Evolutionary conservation across 1,140 invertebrate genomes (phyloP).

Genomic region (Micrasema minimum): DNA sequence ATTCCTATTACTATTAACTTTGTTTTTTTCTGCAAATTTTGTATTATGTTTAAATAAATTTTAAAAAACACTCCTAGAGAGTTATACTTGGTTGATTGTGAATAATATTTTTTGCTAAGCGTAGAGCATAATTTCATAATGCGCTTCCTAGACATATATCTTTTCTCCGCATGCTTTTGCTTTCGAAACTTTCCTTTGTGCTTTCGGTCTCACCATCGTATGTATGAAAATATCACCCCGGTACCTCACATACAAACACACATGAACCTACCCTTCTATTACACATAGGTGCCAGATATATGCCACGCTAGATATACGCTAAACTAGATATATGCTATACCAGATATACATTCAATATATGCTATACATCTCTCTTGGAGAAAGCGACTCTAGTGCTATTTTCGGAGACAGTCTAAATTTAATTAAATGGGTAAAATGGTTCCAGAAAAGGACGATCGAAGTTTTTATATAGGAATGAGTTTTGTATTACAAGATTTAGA

Average conservation of each 20-base stretch:
- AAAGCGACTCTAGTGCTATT: constrained; percentile 21
- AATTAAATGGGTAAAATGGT: constrained; percentile 25
- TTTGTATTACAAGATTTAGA: no score
- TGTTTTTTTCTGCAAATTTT: no score
- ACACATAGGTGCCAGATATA: no score
- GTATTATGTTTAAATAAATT: no score
- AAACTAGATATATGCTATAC: no score
- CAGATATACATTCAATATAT: no score
- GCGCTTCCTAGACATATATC: constrained; percentile 42
- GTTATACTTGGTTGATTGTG: no score
- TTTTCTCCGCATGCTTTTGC: constrained; percentile 54
- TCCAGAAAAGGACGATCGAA: constrained; percentile 4
- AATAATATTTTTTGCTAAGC: no score
- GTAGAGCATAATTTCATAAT: constrained; percentile 16
- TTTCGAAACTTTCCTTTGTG: constrained; percentile 54
- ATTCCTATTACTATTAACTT: no score
- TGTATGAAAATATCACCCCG: constrained; percentile 51
- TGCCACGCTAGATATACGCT: no score
- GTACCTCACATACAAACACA: constrained; percentile 46
- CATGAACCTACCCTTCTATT: constrained; percentile 28
- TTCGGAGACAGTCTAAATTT: constrained; percentile 23
- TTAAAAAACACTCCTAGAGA: no score
- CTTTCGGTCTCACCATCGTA: constrained; percentile 47
- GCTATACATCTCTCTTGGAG: constrained; percentile 18
- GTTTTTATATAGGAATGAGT: no score